Evolutionary conservation across 2,888 invertebrate genomes (phyloP).

Genomic region (Uropetala carovei): DNA sequence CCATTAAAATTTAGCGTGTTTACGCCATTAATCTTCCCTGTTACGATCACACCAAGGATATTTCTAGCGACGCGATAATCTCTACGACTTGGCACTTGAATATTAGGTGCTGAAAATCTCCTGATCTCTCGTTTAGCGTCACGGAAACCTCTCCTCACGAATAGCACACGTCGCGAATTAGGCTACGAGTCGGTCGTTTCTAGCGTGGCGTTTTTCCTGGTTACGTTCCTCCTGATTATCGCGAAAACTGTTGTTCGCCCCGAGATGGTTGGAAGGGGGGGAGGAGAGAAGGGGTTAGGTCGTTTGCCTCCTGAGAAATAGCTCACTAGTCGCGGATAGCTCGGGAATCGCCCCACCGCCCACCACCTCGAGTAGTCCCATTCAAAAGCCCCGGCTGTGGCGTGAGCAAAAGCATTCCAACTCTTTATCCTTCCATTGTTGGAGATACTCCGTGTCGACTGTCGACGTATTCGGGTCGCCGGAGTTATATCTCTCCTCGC

Average conservation of each 20-base stretch:
- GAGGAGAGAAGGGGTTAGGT: neutral
- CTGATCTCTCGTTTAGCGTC: conserved; percentile 48
- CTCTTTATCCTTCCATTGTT: conserved; percentile 50
- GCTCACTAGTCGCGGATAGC: conserved; percentile 34
- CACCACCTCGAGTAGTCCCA: neutral
- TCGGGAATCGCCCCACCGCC: neutral
- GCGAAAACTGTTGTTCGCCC: conserved; percentile 40
- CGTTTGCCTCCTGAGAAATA: conserved; percentile 50
- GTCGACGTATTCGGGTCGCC: conserved; percentile 51
- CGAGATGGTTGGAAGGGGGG: neutral
- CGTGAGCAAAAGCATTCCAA: conserved; percentile 31
- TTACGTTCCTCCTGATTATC: conserved; percentile 42
- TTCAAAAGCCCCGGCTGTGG: conserved; percentile 43
- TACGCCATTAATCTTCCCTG: neutral
- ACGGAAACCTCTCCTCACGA: conserved; percentile 25
- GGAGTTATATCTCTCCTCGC: conserved; percentile 7
- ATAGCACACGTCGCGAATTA: conserved; percentile 51
- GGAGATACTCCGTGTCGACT: conserved; percentile 17
- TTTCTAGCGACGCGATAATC: neutral
- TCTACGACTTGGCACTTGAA: conserved; percentile 39
- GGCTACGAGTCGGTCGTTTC: conserved; percentile 16
- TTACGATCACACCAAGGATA: neutral
- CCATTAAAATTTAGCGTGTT: neutral
- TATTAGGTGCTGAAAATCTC: conserved; percentile 61
- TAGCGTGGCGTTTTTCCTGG: conserved; percentile 42